phyloP scores from a whole-genome alignment of 2,888 invertebrate species.

The Boloria selene region DNA sequence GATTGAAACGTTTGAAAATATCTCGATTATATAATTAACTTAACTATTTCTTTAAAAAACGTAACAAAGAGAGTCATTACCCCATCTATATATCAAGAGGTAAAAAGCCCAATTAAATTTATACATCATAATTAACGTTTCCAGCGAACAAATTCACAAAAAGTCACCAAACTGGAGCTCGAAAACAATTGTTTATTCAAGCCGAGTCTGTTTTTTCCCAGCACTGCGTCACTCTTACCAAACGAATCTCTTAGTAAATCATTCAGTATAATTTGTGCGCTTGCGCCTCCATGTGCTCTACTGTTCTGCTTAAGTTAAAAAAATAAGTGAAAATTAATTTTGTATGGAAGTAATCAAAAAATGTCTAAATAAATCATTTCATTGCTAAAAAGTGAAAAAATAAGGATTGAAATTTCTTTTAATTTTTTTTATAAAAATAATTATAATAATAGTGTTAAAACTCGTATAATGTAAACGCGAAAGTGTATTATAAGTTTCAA shows the following conservation, averaged over 20 bases:
- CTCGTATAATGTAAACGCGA: too few species aligned
- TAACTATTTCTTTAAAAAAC: background rate
- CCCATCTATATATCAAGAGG: slow-evolving; percentile 12
- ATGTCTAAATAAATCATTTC: background rate
- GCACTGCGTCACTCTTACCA: slow-evolving; percentile 53
- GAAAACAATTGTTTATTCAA: slow-evolving; percentile 34
- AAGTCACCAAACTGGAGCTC: slow-evolving; percentile 34
- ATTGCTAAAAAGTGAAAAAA: too few species aligned
- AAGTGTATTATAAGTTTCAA: too few species aligned
- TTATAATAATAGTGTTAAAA: background rate
- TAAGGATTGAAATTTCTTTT: too few species aligned
- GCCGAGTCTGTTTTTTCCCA: slow-evolving; percentile 65
- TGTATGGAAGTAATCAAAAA: background rate
- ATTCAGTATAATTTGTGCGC: slow-evolving; percentile 74
- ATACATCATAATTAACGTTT: slow-evolving; percentile 39
- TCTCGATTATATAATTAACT: background rate
- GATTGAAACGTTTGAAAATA: background rate
- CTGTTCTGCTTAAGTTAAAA: slow-evolving; percentile 32
- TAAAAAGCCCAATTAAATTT: slow-evolving; percentile 27
- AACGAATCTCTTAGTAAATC: slow-evolving; percentile 74
- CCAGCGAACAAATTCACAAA: slow-evolving; percentile 30
- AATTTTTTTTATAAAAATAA: background rate
- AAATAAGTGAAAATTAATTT: background rate
- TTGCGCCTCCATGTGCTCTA: slow-evolving; percentile 71
- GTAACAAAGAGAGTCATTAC: slow-evolving; percentile 18